Percentiles rank a stretch among this genome's conserved stretches.
phyloP scores from a whole-genome alignment of 2,888 invertebrate genomes.

The Aproaerema taeniolella region DNA sequence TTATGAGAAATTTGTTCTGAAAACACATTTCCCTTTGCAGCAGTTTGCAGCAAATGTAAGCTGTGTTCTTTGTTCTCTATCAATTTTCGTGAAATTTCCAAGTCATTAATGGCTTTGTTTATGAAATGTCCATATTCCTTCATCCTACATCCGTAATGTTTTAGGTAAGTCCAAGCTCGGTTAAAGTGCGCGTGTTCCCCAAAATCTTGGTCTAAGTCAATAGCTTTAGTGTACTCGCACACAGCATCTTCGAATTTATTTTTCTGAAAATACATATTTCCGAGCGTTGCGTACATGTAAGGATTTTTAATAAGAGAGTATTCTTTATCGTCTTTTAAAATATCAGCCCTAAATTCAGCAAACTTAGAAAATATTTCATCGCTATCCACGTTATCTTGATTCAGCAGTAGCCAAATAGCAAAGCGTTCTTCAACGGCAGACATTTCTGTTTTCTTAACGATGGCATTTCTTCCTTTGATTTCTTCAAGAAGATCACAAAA shows the following conservation, averaged over 20 bases:
- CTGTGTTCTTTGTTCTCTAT: constrained; percentile 12
- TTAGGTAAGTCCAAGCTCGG: constrained; percentile 12
- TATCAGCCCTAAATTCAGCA: not conserved
- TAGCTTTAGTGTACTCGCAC: constrained; percentile 13
- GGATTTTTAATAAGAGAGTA: constrained; percentile 16
- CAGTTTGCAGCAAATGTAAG: constrained; percentile 17
- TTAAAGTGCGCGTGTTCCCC: constrained; percentile 18
- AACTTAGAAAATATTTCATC: not conserved
- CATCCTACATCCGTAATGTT: not conserved
- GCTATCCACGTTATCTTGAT: not conserved
- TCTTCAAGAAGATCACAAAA: constrained; percentile 12
- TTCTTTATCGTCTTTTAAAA: constrained; percentile 4
- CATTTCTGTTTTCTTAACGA: constrained; percentile 4
- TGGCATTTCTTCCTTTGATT: constrained; percentile 9
- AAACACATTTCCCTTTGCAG: constrained; percentile 15
- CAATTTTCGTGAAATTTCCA: constrained; percentile 13
- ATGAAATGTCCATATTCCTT: not conserved
- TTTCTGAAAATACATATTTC: not conserved
- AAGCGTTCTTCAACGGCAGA: constrained; percentile 17
- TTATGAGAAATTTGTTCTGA: constrained; percentile 18
- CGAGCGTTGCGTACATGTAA: constrained; percentile 12
- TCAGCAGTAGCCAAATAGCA: constrained; percentile 15
- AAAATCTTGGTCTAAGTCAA: constrained; percentile 16
- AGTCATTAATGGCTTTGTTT: constrained; percentile 11
- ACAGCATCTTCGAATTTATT: constrained; percentile 10